These are phyloP conservation scores for Perizoma affinitatum DNA, from an alignment of 2,888 invertebrate species.

Conservation along the genomic window DNA sequence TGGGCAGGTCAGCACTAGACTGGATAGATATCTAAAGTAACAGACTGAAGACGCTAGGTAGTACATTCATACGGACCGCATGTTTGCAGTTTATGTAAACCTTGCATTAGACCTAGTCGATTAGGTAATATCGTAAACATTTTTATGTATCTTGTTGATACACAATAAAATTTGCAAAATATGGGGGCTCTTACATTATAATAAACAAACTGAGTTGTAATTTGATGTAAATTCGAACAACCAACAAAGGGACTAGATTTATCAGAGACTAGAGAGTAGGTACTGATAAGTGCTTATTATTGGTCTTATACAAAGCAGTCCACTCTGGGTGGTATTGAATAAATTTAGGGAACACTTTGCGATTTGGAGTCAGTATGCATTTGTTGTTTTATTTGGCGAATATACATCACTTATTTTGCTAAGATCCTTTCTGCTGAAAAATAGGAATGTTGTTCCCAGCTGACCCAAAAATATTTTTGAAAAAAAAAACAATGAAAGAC, in stretches of 20 bases:
- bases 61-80: too few relatives aligned
- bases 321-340: constrained; percentile 27
- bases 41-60: too few relatives aligned
- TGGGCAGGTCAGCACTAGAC: too few relatives aligned
- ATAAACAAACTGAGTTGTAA: constrained; percentile 23
- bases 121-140: constrained; percentile 10
- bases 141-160: constrained; percentile 22
- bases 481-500: too few relatives aligned
- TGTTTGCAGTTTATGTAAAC: neutral
- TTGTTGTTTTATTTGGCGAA: too few relatives aligned
- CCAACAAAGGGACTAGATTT: constrained; percentile 25
- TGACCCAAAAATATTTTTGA: too few relatives aligned
- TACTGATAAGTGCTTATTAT: constrained; percentile 3
- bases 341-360: constrained; percentile 5
- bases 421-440: too few relatives aligned
- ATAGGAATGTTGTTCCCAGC: too few relatives aligned
- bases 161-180: constrained; percentile 22
- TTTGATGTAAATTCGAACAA: constrained; percentile 25
- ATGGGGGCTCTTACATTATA: constrained; percentile 12
- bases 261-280: constrained; percentile 12
- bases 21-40: too few relatives aligned
- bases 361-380: neutral
- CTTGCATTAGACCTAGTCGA: neutral
- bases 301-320: constrained; percentile 12
- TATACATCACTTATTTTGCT: too few relatives aligned